Evolutionary conservation across 2,797 vertebrate genomes (phyloP).

Genomic region (Enteromius viviparus): DNA sequence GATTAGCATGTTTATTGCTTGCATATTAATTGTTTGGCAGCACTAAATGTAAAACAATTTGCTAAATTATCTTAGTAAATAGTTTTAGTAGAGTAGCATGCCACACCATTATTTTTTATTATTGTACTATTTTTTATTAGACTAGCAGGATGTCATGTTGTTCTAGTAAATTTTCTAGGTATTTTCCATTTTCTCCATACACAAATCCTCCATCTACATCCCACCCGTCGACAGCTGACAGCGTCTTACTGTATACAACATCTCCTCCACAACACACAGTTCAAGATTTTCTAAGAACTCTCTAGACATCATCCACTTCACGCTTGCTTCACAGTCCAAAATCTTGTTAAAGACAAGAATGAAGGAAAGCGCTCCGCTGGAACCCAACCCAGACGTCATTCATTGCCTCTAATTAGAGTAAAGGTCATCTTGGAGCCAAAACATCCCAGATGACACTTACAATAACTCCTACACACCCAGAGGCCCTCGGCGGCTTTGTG

Average conservation of each 20-base stretch:
- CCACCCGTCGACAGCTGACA: neutral
- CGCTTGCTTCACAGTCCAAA: conserved; percentile 42
- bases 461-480: conserved; percentile 48
- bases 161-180: conserved; percentile 2
- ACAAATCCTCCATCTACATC: neutral
- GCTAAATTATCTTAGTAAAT: neutral
- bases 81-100: neutral
- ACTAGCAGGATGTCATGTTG: neutral
- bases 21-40: too few relatives aligned
- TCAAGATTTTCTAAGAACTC: conserved; percentile 39
- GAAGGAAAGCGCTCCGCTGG: conserved; percentile 58
- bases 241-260: neutral
- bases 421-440: conserved; percentile 66
- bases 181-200: neutral
- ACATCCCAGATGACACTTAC: conserved; percentile 50
- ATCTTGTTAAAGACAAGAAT: conserved; percentile 62
- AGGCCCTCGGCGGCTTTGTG: neutral
- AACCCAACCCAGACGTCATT: conserved; percentile 51
- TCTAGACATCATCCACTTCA: conserved; percentile 26
- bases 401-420: conserved; percentile 65
- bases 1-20: too few relatives aligned
- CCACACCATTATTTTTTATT: neutral
- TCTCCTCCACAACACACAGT: conserved; percentile 47
- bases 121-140: neutral
- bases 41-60: neutral